Evolutionary conservation across 2,888 invertebrate species (phyloP), one percentile per base, ranked within the genome.

Genomic region (Chelonus formosanus): DNA sequence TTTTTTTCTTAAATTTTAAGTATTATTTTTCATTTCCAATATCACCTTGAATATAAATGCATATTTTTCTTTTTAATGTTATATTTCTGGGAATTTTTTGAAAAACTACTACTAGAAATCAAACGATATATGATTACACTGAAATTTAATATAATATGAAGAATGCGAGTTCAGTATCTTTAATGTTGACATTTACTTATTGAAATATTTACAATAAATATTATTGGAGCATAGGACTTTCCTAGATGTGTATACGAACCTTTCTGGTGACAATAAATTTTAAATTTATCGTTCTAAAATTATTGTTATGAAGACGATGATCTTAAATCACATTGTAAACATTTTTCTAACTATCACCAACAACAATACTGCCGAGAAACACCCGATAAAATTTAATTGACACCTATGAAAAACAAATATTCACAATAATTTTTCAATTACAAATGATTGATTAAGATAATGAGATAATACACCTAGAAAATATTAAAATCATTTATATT

Each of bases 391-490:
- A 67, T 73, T 60, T 66, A 66, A 65, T 59, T 62, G 20, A 20
- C 20, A 64, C 67, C 71, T 67, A 79, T 78, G 75, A 54, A 79
- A 74, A 66, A 63, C 10, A 44, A 35, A 50, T 54, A 20, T 20
- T 20, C 2, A 20, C 20, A 43, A 40, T 3, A 36, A 52, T 43
- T 62, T 20, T 8, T 32, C 5, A 44, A 20, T 2, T 31, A 20
- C 44, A 43, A 57, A 2, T 1, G 8, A 61, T 10, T 52, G 6
- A 43, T 44, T 0, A 44, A 20, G 20, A 20, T 20, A 20, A 20
- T 20, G 20, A 20, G 20, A 20, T 20, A 20, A 20, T 20, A 20
- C 20, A 20, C 20, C 20, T 20, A 20, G 20, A 2, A 20, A 20
- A 20, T 20, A 20, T 20, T 20, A 20, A 20, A 20, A 2, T 20